Base-by-base conservation (phyloP, 2,888 invertebrate species). In the Chymomyza caudatula region DNA sequence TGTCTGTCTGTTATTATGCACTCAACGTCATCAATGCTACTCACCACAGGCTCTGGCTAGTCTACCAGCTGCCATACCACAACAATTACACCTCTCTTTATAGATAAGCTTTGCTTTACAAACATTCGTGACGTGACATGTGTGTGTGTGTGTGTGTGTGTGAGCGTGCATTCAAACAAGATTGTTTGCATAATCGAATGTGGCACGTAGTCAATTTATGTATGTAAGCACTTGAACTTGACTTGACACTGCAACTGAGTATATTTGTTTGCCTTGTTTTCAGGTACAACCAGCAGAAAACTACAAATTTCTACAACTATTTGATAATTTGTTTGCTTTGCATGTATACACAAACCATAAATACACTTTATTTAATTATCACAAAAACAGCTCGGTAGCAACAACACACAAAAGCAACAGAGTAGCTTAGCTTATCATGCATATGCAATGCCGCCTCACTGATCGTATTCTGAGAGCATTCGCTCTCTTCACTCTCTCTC, bases 161-260 rank as follows among this genome's bases (percentile, higher is more conserved):
- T 4, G 19, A 20, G 20, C 22, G 13, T 63, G 23, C 25, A 20
- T 52, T 53, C 56, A 55, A 47, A 58, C 63, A 57, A 53, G 54
- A 49, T 60, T 67, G 66, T 74, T 72, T 72, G 67, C 73, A 71
- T 68, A 67, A 67, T 65, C 66, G 61, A 43, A 42, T 25, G 43
- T 20, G 1, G 17, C 2, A 65, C 25, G 51, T 59, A 70, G 70
- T 64, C 73, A 74, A 67, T 74, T 76, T 77, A 75, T 84, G 11
- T 11, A 37, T 37, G 29, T 11, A 37, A 11, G 29, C 29, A 69
- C 85, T 80, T 85, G 80, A 80, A 85, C 80, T 37, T 37, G 29
- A 37, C 29, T 80, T 80, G 80, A 69, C 85, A 73, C 75, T 82
- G 77, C 63, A 71, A 67, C 64, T 65, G 58, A 61, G 57, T 67